These are phyloP conservation scores for Acanthopagrus latus DNA, from an alignment of 2,797 vertebrate species.

Conservation along the genomic window DNA sequence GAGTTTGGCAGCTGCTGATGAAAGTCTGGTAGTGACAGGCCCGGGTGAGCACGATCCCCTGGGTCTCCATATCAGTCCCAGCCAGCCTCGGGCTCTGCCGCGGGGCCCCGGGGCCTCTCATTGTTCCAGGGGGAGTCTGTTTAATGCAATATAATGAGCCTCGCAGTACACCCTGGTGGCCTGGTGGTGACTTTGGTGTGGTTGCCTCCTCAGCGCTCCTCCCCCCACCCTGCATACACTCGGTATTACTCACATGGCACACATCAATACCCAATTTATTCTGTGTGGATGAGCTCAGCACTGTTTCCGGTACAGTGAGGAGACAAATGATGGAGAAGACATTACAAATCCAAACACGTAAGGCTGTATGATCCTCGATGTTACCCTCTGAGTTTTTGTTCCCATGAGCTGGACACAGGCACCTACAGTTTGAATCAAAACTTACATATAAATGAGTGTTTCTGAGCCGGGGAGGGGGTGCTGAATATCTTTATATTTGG, in stretches of 20 bases:
- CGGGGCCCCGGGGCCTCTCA: constrained; percentile 66
- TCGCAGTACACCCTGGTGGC: constrained; percentile 67
- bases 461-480: too few relatives aligned
- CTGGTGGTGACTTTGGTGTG: constrained; percentile 61
- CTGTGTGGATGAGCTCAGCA: neutral
- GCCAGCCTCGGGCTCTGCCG: constrained; percentile 78
- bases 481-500: neutral
- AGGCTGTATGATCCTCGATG: constrained; percentile 21
- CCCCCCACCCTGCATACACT: constrained; percentile 32
- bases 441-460: neutral
- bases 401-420: neutral
- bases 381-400: neutral
- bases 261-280: too few relatives aligned
- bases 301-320: neutral
- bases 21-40: constrained; percentile 58
- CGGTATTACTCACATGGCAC: constrained; percentile 43
- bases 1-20: constrained; percentile 69
- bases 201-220: constrained; percentile 34
- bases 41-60: constrained; percentile 70
- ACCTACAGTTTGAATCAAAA: neutral
- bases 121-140: constrained; percentile 78
- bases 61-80: constrained; percentile 80
- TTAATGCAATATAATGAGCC: constrained; percentile 84
- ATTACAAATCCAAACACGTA: neutral
- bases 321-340: neutral